Conservation (phyloP, 2,797 vertebrate species). For the Cossypha dichroa region DNA sequence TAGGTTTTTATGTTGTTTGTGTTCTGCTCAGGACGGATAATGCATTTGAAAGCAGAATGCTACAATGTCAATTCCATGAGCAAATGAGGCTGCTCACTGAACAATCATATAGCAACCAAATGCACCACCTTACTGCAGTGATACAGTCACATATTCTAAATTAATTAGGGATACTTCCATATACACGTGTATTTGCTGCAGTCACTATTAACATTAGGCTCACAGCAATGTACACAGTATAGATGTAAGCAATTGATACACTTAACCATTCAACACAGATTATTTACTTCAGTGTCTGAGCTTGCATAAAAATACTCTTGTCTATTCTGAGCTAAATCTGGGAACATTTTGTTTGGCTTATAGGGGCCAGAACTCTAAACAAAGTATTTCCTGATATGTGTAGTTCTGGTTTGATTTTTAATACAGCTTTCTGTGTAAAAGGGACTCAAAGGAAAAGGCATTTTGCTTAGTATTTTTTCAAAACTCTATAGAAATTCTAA, state of each 20-base stretch:
- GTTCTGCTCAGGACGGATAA: conserved; percentile 63
- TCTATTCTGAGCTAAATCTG: not conserved
- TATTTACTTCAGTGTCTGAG: conserved; percentile 1
- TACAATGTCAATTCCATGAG: conserved; percentile 29
- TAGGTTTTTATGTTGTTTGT: conserved; percentile 46
- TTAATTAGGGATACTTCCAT: conserved; percentile 16
- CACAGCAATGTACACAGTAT: not conserved
- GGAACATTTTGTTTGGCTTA: not conserved
- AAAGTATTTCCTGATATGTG: not conserved
- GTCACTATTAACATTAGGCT: not conserved
- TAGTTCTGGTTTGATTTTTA: not conserved
- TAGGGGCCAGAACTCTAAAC: not conserved
- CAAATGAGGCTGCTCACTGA: conserved; percentile 22
- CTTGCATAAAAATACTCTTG: not conserved
- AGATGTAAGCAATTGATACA: not conserved
- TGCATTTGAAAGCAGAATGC: conserved; percentile 60
- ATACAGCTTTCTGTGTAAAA: not conserved
- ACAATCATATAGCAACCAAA: not conserved
- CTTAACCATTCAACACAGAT: not conserved
- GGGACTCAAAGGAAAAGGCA: not conserved
- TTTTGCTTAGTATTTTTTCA: not conserved
- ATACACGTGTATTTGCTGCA: not conserved
- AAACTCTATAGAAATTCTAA: not conserved
- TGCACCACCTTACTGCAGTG: not conserved
- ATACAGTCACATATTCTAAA: conserved; percentile 20